phyloP scores from a whole-genome alignment of 2,888 invertebrate genomes.

The Spialia ferax region DNA sequence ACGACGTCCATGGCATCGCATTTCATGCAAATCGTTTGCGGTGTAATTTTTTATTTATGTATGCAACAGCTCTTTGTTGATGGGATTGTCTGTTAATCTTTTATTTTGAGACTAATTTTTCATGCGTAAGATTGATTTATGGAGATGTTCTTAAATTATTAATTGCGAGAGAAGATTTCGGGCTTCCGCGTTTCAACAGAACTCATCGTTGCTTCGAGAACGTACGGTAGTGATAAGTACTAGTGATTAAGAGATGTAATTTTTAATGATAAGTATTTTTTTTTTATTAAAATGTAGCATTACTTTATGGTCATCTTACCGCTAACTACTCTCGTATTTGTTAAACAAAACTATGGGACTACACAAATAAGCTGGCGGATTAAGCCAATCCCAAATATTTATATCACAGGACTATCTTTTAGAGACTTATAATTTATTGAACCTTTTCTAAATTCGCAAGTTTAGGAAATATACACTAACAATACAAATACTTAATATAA shows the following conservation, averaged over 20 bases:
- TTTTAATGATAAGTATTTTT: too few species aligned
- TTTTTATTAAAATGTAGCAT: too few species aligned
- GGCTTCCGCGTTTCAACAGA: background rate
- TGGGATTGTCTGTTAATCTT: background rate
- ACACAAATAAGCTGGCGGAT: too few species aligned
- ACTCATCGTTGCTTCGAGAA: background rate
- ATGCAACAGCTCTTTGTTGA: slow-evolving; percentile 1
- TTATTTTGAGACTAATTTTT: slow-evolving; percentile 3
- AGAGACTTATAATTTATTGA: too few species aligned
- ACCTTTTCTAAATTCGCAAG: too few species aligned
- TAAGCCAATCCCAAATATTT: too few species aligned
- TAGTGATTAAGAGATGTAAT: background rate
- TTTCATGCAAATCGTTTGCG: slow-evolving; percentile 6
- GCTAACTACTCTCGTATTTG: too few species aligned
- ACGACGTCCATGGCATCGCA: background rate
- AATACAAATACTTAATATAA: too few species aligned
- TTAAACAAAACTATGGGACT: too few species aligned
- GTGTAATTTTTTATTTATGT: slow-evolving; percentile 4
- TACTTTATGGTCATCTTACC: too few species aligned
- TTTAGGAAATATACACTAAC: too few species aligned
- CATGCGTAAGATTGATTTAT: slow-evolving; percentile 4
- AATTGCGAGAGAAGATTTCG: background rate
- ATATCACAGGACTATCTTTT: too few species aligned
- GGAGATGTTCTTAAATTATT: background rate
- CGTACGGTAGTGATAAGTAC: background rate